Evolutionary conservation across 2,113 vertebrate genomes (phyloP).

Genomic region (Periophthalmodon schlosseri): DNA sequence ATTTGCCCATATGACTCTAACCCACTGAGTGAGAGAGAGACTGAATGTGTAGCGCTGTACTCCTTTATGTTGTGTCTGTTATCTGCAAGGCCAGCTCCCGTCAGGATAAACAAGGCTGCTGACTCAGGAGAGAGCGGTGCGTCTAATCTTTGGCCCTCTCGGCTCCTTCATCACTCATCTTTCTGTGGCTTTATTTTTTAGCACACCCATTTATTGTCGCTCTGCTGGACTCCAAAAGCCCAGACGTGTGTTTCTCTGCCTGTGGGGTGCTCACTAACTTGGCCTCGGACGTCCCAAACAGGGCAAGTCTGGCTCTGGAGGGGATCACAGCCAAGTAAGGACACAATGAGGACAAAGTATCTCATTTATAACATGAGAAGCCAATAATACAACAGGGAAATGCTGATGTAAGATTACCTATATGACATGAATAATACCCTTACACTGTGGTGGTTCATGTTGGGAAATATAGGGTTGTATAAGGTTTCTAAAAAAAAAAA

Average conservation of each 20-base stretch:
- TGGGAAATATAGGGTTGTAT: background rate
- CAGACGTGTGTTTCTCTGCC: constrained; percentile 90
- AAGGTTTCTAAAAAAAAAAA: background rate
- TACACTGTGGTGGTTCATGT: background rate
- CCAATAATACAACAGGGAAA: background rate
- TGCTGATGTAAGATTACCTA: background rate
- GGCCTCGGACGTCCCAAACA: constrained; percentile 69
- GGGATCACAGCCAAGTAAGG: constrained; percentile 87
- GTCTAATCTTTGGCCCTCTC: constrained; percentile 46
- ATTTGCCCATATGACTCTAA: background rate
- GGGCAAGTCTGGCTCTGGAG: constrained; percentile 80
- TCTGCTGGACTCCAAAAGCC: constrained; percentile 87
- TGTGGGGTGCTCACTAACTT: constrained; percentile 95
- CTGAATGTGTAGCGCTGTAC: background rate
- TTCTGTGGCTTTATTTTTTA: constrained; percentile 53
- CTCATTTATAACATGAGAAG: background rate
- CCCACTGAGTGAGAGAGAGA: constrained; percentile 6
- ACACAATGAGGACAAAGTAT: background rate
- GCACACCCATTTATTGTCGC: constrained; percentile 87
- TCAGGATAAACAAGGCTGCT: constrained; percentile 44
- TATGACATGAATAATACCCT: background rate
- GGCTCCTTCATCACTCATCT: constrained; percentile 27
- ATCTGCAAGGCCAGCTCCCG: constrained; percentile 55
- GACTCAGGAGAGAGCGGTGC: constrained; percentile 28
- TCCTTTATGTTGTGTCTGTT: constrained; percentile 29